Base-by-base conservation (phyloP, 2,888 invertebrate genomes). In the Dastarcus helophoroides region DNA sequence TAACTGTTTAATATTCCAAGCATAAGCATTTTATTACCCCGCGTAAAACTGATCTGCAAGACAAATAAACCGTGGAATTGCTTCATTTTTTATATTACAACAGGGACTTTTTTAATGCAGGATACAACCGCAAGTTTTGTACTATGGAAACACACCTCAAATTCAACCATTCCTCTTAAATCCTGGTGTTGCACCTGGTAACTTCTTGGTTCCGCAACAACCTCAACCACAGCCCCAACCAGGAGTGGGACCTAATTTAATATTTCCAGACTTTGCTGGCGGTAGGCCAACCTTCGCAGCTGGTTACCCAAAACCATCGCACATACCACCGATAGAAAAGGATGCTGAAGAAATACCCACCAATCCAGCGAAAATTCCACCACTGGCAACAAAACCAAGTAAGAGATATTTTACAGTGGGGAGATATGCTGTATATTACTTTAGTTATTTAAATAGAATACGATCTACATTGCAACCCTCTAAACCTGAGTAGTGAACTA, bases 341-440 rank as follows among this genome's bases (percentile, higher is more conserved):
- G 58, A 60, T 34, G 59, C 59, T 7, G 60, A 58, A 38, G 59
- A 60, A 36, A 51, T 60, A 25, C 60, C 60, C 2, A 56, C 54
- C 3, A 47, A 55, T 38, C 55, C 54, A 3, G 43, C 50, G 3
- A 53, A 40, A 27, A 42, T 53, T 29, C 54, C 54, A 7, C 51
- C 53, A 6, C 38, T 50, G 7, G 26, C 26, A 29, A 39, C 13
- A 27, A 37, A 37, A 30, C 26, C 33, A 17, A 22, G 33, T 33
- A 11, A 19, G 29, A n/a, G n/a, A n/a, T n/a, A n/a, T n/a, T n/a
- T n/a, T n/a, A n/a, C n/a, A n/a, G n/a, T n/a, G n/a, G n/a, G n/a
- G n/a, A n/a, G n/a, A n/a, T n/a, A n/a, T n/a, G n/a, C n/a, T n/a
- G n/a, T n/a, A n/a, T n/a, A n/a, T n/a, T n/a, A n/a, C n/a, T n/a